Base-by-base conservation (phyloP, 2,888 invertebrate genomes). In the Dichetophora obliterata region DNA sequence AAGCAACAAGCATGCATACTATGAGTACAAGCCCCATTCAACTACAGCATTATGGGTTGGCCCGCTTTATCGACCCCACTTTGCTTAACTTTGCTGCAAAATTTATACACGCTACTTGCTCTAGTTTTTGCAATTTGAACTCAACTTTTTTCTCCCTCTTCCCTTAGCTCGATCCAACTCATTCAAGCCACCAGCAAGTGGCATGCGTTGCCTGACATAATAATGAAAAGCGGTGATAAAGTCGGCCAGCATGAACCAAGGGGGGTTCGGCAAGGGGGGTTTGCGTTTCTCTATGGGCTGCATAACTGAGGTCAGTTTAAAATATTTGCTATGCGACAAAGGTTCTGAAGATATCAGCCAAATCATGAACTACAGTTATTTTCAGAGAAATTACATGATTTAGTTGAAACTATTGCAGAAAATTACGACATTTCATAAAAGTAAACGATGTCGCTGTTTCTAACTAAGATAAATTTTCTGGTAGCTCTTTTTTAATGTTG, bases 181-280 rank as follows among this genome's bases (percentile, higher is more conserved):
- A 31, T 5, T 5, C 31, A 37, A 37, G 37, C 6, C 37, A 37
- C 5, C 37, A 37, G 37, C 37, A 37, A 37, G 65, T 14, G 54
- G 27, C 19, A 63, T 63, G 65, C 73, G 57, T 57, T 66, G 69
- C 61, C 69, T 69, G 69, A 69, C 31, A 75, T n/a, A 75, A 75
- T 57, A 75, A 59, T 34, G 27, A n/a, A 54, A 8, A 57, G 2
- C 57, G 22, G 34, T 57, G 70, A 70, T 70, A 82, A 80, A 80
- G 82, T 69, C 69, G 54, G 37, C 65, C 75, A 78, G 59, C 61
- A 75, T 77, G 78, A 82, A 78, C 75, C 52, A 8, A 54, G n/a
- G 71, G 50, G 54, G 43, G 11, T 2, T 11, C 43, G 2, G 43
- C 14, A 43, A 1, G 43, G 43, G 6, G 6, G 1, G 14, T 43